These are phyloP conservation scores for Hemiprocne comata DNA, from an alignment of 2,113 vertebrate genomes.

Conservation along the genomic window DNA sequence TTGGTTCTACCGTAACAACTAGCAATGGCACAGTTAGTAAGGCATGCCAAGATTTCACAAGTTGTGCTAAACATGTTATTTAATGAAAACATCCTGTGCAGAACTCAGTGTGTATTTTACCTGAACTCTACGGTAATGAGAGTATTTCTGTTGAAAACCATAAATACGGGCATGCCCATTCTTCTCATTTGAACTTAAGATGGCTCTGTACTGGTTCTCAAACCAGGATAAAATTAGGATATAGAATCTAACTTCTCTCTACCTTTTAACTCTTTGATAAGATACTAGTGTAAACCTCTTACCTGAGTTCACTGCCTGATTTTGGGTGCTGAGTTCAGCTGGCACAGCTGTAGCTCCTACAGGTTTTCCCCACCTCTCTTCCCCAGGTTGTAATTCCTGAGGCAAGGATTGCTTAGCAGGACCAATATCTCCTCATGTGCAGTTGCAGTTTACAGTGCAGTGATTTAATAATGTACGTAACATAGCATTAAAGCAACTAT, in stretches of 20 bases:
- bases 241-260: too few species aligned
- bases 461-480: neutral
- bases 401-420: neutral
- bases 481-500: neutral
- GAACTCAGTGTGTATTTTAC: neutral
- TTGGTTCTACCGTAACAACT: neutral
- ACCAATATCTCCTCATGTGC: neutral
- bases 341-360: neutral
- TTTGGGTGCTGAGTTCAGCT: neutral
- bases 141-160: neutral
- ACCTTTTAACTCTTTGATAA: too few species aligned
- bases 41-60: neutral
- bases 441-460: neutral
- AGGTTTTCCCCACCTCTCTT: neutral
- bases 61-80: neutral
- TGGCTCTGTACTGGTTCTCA: too few species aligned
- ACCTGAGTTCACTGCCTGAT: neutral
- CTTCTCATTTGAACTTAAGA: neutral
- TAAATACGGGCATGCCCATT: neutral
- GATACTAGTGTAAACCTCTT: neutral
- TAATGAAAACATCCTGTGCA: neutral
- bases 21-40: neutral
- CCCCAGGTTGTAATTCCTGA: neutral
- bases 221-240: neutral
- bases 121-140: neutral